Conservation (phyloP, 2,888 invertebrate species). For the Loripinus fragilis region DNA sequence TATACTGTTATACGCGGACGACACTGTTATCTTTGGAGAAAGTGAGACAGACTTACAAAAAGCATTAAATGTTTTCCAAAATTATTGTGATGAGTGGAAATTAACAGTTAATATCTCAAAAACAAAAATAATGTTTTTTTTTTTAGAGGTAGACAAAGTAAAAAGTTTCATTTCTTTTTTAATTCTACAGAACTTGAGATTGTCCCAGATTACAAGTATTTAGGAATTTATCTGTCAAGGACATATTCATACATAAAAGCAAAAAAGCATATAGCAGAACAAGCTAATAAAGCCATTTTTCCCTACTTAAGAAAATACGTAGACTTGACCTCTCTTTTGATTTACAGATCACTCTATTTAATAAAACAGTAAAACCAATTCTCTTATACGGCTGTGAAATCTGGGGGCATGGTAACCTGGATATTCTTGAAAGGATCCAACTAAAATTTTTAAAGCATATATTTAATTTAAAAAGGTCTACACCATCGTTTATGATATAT, state of each 20-base stretch:
- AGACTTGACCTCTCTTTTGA: not conserved
- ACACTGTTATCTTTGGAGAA: not conserved
- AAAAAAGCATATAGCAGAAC: not conserved
- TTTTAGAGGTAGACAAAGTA: not conserved
- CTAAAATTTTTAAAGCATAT: too few species aligned
- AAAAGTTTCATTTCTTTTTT: not conserved
- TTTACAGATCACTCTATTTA: not conserved
- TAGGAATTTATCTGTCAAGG: not conserved
- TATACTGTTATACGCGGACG: not conserved
- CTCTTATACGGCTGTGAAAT: not conserved
- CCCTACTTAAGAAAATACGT: not conserved
- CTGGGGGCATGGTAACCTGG: not conserved
- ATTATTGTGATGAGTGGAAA: not conserved
- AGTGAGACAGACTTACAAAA: not conserved
- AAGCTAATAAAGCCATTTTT: too few species aligned
- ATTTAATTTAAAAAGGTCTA: too few species aligned
- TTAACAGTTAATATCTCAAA: not conserved
- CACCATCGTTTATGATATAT: too few species aligned
- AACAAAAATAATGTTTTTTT: not conserved
- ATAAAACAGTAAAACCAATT: constrained; percentile 1
- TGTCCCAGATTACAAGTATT: not conserved
- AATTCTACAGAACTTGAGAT: not conserved
- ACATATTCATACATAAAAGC: not conserved
- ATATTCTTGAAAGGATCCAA: too few species aligned
- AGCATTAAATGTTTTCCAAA: not conserved